Evolutionary conservation across 2,888 invertebrate genomes (phyloP).

Genomic region (Agonopterix subpropinquella): DNA sequence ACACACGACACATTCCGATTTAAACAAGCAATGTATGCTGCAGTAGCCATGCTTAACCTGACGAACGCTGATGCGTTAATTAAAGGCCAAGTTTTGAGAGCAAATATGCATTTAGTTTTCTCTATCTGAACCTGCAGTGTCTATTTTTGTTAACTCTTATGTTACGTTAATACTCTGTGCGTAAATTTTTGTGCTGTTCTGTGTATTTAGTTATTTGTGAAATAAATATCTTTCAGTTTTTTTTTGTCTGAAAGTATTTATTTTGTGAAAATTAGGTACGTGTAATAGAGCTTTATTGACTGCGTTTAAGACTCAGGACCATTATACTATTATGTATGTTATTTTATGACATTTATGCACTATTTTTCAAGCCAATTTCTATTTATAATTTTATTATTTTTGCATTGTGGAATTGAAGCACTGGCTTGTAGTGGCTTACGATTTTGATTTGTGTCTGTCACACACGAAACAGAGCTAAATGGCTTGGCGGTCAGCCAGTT

Average conservation of each 20-base stretch:
- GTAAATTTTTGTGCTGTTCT: constrained; percentile 65
- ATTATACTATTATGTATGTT: constrained; percentile 41
- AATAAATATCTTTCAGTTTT: constrained; percentile 34
- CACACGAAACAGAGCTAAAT: constrained; percentile 26
- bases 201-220: constrained; percentile 54
- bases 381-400: constrained; percentile 45
- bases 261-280: constrained; percentile 40
- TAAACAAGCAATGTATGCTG: constrained; percentile 12
- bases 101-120: constrained; percentile 14
- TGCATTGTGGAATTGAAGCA: constrained; percentile 48
- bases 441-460: constrained; percentile 31
- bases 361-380: constrained; percentile 34
- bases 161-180: constrained; percentile 50
- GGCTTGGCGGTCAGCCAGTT: background rate
- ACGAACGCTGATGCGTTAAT: background rate
- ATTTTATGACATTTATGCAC: constrained; percentile 49
- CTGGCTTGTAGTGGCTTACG: constrained; percentile 63
- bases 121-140: constrained; percentile 61
- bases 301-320: constrained; percentile 70
- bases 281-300: constrained; percentile 68
- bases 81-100: background rate
- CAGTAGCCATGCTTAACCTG: constrained; percentile 1
- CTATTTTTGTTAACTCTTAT: constrained; percentile 35
- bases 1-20: constrained; percentile 49
- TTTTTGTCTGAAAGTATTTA: constrained; percentile 27